Evolutionary conservation across 2,888 invertebrate species (phyloP).

Genomic region (Lasius fuliginosus): DNA sequence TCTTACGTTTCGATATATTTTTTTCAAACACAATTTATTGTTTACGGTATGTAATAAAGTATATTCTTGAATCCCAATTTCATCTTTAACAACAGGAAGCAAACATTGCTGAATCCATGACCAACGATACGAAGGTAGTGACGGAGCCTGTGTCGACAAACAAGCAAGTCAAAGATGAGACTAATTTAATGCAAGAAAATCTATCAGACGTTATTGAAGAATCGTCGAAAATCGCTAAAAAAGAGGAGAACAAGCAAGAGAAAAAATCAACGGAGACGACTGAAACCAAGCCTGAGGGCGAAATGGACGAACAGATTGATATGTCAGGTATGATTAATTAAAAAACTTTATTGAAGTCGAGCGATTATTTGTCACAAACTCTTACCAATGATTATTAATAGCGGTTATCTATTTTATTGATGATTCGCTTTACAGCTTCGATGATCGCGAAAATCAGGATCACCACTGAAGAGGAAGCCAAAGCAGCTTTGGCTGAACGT

Average conservation of each 20-base stretch:
- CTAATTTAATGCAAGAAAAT: slow-evolving; percentile 74
- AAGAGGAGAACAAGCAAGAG: slow-evolving; percentile 82
- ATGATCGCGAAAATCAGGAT: slow-evolving; percentile 91
- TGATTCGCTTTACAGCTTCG: slow-evolving; percentile 86
- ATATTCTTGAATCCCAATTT: background rate
- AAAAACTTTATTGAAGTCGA: slow-evolving; percentile 17
- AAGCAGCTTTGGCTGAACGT: slow-evolving; percentile 96
- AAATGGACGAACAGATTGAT: slow-evolving; percentile 87
- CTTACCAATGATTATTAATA: background rate
- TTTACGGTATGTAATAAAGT: background rate
- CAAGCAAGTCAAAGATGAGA: slow-evolving; percentile 76
- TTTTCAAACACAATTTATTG: background rate
- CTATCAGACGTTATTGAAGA: slow-evolving; percentile 62
- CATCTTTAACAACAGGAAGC: slow-evolving; percentile 55
- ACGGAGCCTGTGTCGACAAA: slow-evolving; percentile 65
- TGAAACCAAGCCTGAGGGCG: slow-evolving; percentile 80
- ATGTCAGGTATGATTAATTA: slow-evolving; percentile 87
- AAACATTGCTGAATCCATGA: slow-evolving; percentile 58
- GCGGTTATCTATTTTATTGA: slow-evolving; percentile 25
- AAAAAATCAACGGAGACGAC: slow-evolving; percentile 77
- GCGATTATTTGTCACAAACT: background rate
- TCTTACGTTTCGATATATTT: background rate
- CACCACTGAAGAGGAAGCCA: slow-evolving; percentile 97
- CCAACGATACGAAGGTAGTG: slow-evolving; percentile 60
- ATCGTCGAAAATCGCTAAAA: slow-evolving; percentile 79